Base-by-base conservation (phyloP, 2,113 vertebrate genomes). In the Mesoclemmys tuberculata region DNA sequence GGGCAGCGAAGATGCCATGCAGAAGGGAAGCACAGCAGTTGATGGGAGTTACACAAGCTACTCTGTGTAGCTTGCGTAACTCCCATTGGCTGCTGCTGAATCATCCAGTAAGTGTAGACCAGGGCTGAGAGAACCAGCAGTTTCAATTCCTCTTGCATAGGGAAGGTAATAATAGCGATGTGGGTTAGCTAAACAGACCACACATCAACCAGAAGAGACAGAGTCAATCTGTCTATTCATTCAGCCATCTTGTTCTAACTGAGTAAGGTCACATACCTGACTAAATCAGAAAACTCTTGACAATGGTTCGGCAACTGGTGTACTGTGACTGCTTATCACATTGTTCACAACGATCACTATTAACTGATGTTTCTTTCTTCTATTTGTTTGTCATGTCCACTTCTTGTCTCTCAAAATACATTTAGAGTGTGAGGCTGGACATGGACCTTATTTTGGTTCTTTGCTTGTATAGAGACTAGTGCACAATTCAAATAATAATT, bases 171-270 rank as follows among this genome's bases (percentile, higher is more conserved):
- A 2, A 0, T 19, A 71, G 26, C 54, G 48, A 31, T 9, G 68
- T 92, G 49, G 26, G 54, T 56, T 87, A n/a, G 56, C 51, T 19
- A 46, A 41, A 29, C 46, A 94, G 80, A 54, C 85, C 82, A 27
- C n/a, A n/a, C 80, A 55, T 35, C 55, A 64, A 64, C 19, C 56
- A 80, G 75, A 38, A 2, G 0, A 0, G 55, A 51, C n/a, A 44
- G 84, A 46, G 27, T 87, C 85, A 78, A 10, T 1, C 2, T 49
- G 12, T 84, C 87, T 85, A 88, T 74, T 90, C 26, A 58, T 75
- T 54, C 38, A 79, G 52, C 31, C 1, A 0, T 26, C 88, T 80
- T 0, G 0, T 64, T 93, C 90, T 92, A 61, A 51, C 82, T 89
- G 51, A 51, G 56, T 58, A 46, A 48, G 78, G 61, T 24, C 14